phyloP scores from a whole-genome alignment of 2,888 invertebrate genomes.

The Ptycholaimellus sp. region DNA sequence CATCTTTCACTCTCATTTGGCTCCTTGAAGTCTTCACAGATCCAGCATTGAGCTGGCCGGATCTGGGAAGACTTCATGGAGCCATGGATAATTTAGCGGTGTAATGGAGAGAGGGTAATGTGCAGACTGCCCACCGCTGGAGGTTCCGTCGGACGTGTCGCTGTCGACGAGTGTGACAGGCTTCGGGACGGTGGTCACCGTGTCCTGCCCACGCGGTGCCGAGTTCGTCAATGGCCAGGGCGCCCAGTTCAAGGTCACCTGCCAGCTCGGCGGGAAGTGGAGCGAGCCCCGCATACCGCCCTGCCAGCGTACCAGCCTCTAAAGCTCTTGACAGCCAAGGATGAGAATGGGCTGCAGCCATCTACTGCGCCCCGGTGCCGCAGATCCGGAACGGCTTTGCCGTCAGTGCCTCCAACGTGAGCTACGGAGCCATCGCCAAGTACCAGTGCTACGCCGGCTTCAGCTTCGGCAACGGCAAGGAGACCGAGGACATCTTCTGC shows the following conservation, averaged over 20 bases:
- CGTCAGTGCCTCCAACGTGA: slow-evolving; percentile 78
- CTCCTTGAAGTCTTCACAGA: too few relatives aligned
- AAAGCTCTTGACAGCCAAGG: not conserved
- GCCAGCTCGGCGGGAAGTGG: slow-evolving; percentile 22
- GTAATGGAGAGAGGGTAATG: not conserved
- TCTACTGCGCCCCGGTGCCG: slow-evolving; percentile 81
- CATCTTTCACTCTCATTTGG: too few relatives aligned
- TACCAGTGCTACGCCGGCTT: slow-evolving; percentile 74
- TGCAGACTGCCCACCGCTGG: slow-evolving; percentile 19
- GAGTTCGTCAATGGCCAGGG: slow-evolving; percentile 22
- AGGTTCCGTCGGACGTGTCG: slow-evolving; percentile 14
- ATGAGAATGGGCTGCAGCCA: slow-evolving; percentile 17
- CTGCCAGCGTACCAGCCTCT: slow-evolving; percentile 21
- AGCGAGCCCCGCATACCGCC: slow-evolving; percentile 15
- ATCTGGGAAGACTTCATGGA: too few relatives aligned
- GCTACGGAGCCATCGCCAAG: slow-evolving; percentile 68
- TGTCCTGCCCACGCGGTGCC: slow-evolving; percentile 20
- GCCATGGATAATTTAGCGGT: too few relatives aligned
- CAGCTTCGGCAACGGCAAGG: slow-evolving; percentile 53
- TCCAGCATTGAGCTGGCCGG: too few relatives aligned
- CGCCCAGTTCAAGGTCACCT: slow-evolving; percentile 15
- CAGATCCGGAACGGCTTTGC: slow-evolving; percentile 94
- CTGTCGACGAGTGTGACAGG: slow-evolving; percentile 19
- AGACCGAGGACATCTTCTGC: slow-evolving; percentile 21
- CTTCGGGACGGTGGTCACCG: slow-evolving; percentile 16